Base-by-base conservation (phyloP, 2,113 vertebrate genomes). In the Cephalophus harveyi region DNA sequence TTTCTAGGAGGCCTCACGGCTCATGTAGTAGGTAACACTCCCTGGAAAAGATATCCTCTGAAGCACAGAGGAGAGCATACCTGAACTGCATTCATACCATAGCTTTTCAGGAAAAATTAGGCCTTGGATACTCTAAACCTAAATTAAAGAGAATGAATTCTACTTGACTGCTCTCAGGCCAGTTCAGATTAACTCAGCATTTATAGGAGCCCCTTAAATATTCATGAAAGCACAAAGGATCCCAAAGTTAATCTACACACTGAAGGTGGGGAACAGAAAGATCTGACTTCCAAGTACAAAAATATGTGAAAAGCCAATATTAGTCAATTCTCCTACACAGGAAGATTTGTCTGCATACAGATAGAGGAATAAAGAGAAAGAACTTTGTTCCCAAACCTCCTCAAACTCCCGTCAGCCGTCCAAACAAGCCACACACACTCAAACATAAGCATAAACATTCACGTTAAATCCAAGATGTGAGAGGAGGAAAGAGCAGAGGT, bases 171-270 rank as follows among this genome's bases (percentile, higher is more conserved):
- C 30, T 82, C 6, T 90, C 40, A 81, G 93, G 48, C 10, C 59
- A 96, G 40, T 78, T 78, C 76, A 67, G 57, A 94, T 76, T 33
- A 28, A 71, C 82, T 87, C 36, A 62, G 43, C 11, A 21, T 82
- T 87, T 55, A 54, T 59, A 83, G 25, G 33, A 43, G 23, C 52
- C 8, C 16, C 76, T 97, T 97, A 96, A 93, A 94, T 94, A 94
- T 95, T 88, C 78, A 64, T 64, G 55, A 79, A 95, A 16, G n/a
- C 46, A 91, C 30, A 95, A 71, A 78, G 28, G 15, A 43, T 74
- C 27, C 17, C 46, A 5, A 83, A 91, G 36, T 62, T 64, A 55
- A 95, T 87, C 43, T 94, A 25, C 27, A 59, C 50, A 46, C 57
- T 71, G 15, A 54, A 90, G 14, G 30, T 43, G 27, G 60, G 76